Evolutionary conservation across 1,140 invertebrate species (phyloP).

Genomic region (Leptinotarsa undecemlineata): DNA sequence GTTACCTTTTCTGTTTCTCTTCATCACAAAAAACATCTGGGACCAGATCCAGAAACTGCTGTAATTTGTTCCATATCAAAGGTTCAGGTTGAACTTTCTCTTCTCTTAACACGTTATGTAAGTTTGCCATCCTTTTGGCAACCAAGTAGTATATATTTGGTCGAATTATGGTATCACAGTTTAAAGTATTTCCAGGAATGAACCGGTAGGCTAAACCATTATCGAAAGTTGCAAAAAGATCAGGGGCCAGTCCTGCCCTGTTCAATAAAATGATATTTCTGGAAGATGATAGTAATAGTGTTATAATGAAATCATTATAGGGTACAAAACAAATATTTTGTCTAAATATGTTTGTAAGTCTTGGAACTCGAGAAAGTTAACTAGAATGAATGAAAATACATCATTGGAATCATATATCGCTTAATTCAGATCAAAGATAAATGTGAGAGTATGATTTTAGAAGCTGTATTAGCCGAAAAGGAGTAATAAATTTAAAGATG

Average conservation of each 20-base stretch:
- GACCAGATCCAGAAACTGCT: conserved; percentile 74
- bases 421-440: no score
- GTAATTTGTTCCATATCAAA: conserved; percentile 74
- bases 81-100: conserved; percentile 57
- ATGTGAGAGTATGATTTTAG: neutral
- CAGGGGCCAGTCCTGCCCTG: conserved; percentile 77
- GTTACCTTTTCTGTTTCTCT: conserved; percentile 59
- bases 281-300: conserved; percentile 43
- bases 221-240: conserved; percentile 87
- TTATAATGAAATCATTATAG: neutral
- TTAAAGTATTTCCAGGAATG: conserved; percentile 80
- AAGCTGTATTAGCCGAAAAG: no score
- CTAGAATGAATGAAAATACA: no score
- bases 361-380: no score
- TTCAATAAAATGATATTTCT: conserved; percentile 74
- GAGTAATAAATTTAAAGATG: no score
- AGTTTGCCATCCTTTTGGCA: conserved; percentile 77
- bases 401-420: no score
- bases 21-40: conserved; percentile 67
- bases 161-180: conserved; percentile 69
- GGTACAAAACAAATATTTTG: neutral
- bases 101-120: conserved; percentile 69
- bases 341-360: neutral
- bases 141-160: conserved; percentile 75
- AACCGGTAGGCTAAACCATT: conserved; percentile 96